Percentiles rank a stretch among this genome's conserved stretches.
These are phyloP conservation scores for Trogon melanurus DNA, from an alignment of 2,113 vertebrate genomes.

Conservation along the genomic window DNA sequence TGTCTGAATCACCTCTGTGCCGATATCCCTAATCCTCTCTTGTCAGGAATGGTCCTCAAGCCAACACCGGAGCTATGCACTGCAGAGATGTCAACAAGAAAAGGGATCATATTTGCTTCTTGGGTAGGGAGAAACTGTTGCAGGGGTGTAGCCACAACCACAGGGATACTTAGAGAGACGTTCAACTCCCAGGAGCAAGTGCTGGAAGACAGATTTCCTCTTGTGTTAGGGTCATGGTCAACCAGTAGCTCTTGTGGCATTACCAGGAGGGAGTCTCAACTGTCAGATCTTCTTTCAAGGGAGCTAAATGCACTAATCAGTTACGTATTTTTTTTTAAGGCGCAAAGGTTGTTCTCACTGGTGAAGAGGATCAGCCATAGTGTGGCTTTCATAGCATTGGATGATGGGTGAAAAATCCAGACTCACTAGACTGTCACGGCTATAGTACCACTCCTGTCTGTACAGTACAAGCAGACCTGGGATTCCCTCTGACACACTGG, in stretches of 20 bases:
- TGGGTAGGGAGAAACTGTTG: not conserved
- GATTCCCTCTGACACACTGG: not conserved
- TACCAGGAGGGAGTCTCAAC: not conserved
- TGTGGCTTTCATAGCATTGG: not conserved
- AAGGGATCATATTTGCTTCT: not conserved
- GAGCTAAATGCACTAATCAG: not conserved
- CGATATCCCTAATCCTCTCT: not conserved
- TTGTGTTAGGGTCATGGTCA: not conserved
- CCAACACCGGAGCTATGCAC: not conserved
- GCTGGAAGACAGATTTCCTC: not conserved
- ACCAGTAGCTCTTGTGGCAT: not conserved
- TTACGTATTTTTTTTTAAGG: not conserved
- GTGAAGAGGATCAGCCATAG: not conserved
- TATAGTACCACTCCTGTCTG: not conserved
- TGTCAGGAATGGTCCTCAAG: not conserved
- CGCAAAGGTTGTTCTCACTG: not conserved
- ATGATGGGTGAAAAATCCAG: not conserved
- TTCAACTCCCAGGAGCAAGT: not conserved
- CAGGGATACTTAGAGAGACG: not conserved
- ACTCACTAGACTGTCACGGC: not conserved
- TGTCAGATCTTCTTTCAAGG: not conserved
- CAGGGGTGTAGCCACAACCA: not conserved
- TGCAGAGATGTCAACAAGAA: not conserved
- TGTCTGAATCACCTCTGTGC: not conserved
- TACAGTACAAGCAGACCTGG: not conserved